Evolutionary conservation across 1,140 invertebrate species (phyloP).

Genomic region (Triops cancriformis): DNA sequence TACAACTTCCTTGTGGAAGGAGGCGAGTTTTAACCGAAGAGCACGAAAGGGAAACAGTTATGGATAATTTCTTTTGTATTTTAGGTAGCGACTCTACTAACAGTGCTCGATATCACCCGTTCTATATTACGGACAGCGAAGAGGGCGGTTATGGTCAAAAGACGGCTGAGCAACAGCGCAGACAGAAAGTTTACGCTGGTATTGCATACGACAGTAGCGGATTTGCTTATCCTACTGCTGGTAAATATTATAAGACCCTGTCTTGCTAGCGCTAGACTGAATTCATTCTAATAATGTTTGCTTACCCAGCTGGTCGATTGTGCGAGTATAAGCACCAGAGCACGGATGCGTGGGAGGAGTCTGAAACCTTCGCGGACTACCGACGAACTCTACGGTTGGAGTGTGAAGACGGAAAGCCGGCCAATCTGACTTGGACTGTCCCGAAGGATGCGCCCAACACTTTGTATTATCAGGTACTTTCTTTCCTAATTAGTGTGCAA

Average conservation of each 20-base stretch:
- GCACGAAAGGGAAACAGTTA: neutral
- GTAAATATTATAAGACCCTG: constrained; percentile 41
- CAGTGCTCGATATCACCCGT: constrained; percentile 71
- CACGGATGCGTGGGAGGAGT: constrained; percentile 53
- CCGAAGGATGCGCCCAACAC: constrained; percentile 65
- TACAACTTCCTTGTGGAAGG: constrained; percentile 82
- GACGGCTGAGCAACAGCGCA: constrained; percentile 52
- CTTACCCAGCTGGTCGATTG: constrained; percentile 50
- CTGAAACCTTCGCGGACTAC: constrained; percentile 64
- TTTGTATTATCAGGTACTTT: constrained; percentile 76
- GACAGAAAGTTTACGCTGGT: constrained; percentile 68
- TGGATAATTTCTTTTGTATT: neutral
- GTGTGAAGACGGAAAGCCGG: constrained; percentile 63
- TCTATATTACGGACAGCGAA: constrained; percentile 80
- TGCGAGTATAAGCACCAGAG: constrained; percentile 69
- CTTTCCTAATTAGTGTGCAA: neutral
- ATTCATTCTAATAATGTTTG: constrained; percentile 15
- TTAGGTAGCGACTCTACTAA: constrained; percentile 44
- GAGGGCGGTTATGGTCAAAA: constrained; percentile 77
- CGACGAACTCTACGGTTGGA: constrained; percentile 61
- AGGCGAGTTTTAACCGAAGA: constrained; percentile 44
- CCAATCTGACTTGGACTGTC: constrained; percentile 69
- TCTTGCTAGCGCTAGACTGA: neutral
- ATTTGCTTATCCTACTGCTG: constrained; percentile 66
- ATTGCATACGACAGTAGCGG: constrained; percentile 63